phyloP scores from a whole-genome alignment of 2,113 vertebrate species.

The Aegithalos caudatus region DNA sequence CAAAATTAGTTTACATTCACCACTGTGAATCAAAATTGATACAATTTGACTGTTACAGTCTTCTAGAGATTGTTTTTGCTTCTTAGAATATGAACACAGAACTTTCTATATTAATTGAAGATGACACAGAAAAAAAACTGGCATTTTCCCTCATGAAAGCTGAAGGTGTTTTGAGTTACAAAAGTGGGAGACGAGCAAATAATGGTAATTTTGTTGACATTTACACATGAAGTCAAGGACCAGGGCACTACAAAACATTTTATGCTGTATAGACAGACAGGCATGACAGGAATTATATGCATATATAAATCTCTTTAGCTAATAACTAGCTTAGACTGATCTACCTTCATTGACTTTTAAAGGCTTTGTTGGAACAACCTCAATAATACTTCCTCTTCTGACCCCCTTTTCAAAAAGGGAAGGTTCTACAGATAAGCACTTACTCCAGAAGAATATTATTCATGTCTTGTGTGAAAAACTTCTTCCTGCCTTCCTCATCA shows the following conservation, averaged over 20 bases:
- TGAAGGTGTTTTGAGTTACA: not conserved
- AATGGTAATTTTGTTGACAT: not conserved
- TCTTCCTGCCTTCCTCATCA: slow-evolving; percentile 97
- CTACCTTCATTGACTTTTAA: slow-evolving; percentile 56
- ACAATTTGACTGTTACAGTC: not conserved
- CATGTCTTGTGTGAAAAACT: slow-evolving; percentile 98
- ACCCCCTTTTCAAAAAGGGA: slow-evolving; percentile 38
- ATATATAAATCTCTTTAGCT: not conserved
- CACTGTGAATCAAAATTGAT: not conserved
- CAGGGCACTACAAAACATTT: slow-evolving; percentile 25
- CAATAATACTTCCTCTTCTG: slow-evolving; percentile 48
- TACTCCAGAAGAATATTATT: slow-evolving; percentile 99
- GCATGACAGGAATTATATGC: not conserved
- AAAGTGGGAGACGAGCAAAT: not conserved
- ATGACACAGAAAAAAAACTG: not conserved
- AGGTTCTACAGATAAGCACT: slow-evolving; percentile 74
- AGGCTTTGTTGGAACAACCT: slow-evolving; percentile 46
- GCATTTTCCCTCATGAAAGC: not conserved
- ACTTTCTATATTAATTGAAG: not conserved
- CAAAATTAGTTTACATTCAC: not conserved
- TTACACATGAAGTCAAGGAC: slow-evolving; percentile 14
- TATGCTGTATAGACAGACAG: slow-evolving; percentile 3
- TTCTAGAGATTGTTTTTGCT: not conserved
- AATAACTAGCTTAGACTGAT: slow-evolving; percentile 45
- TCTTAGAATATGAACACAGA: not conserved